Conservation (phyloP, 2,113 vertebrate species). For the Hyperoodon ampullatus region DNA sequence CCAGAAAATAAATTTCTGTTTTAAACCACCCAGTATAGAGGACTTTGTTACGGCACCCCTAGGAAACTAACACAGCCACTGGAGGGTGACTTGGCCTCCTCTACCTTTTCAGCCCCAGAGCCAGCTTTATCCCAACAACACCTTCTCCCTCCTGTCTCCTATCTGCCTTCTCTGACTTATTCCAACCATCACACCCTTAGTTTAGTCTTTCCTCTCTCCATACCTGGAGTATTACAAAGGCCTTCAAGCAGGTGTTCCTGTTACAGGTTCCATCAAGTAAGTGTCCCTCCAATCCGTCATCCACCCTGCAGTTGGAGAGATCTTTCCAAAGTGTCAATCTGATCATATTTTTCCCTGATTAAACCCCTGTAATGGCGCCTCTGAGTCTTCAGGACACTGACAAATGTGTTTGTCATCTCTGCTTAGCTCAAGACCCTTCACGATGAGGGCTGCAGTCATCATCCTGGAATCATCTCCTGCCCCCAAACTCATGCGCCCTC, state of each 20-base stretch:
- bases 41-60: neutral
- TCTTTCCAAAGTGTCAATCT: neutral
- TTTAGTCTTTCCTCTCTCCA: neutral
- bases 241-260: neutral
- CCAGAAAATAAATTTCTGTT: neutral
- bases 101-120: neutral
- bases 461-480: neutral
- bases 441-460: neutral
- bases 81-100: too few species aligned
- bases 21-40: neutral
- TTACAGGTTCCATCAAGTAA: neutral
- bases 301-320: neutral
- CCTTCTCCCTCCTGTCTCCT: neutral
- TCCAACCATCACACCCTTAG: neutral
- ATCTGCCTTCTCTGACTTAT: neutral
- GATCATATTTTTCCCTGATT: neutral
- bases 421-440: neutral
- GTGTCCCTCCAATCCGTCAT: neutral
- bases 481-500: rapidly evolving
- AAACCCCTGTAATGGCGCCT: neutral
- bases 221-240: neutral
- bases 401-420: neutral
- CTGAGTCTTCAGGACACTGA: neutral
- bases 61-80: neutral
- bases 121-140: neutral